phyloP scores from a whole-genome alignment of 2,113 vertebrate genomes.

The Clinocottus analis region DNA sequence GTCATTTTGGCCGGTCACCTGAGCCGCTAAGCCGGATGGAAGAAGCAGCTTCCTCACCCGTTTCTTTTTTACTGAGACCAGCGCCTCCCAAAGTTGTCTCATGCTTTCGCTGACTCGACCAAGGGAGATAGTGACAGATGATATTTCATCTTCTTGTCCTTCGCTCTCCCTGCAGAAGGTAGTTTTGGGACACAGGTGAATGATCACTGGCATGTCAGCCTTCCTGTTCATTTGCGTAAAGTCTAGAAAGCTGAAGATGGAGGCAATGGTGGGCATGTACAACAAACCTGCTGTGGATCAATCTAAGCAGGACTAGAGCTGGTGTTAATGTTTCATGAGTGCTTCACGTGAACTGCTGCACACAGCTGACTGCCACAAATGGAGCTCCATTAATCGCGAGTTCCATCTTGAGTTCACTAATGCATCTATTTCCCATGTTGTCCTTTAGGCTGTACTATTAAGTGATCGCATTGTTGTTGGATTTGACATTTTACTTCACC shows the following conservation, averaged over 20 bases:
- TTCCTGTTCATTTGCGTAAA: too few relatives aligned
- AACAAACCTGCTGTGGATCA: too few relatives aligned
- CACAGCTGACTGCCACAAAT: too few relatives aligned
- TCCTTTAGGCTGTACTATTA: conserved; percentile 2
- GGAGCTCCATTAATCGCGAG: not conserved
- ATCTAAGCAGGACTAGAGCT: too few relatives aligned
- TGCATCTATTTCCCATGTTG: not conserved
- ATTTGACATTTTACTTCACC: conserved; percentile 5
- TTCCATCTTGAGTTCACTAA: conserved; percentile 1
- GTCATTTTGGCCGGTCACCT: too few relatives aligned
- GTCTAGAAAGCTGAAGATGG: too few relatives aligned
- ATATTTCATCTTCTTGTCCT: not conserved
- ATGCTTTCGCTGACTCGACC: not conserved
- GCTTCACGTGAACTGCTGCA: too few relatives aligned
- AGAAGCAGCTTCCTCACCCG: not conserved
- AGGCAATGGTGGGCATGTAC: too few relatives aligned
- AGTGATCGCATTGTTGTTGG: not conserved
- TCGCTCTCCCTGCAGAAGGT: too few relatives aligned
- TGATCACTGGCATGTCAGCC: too few relatives aligned
- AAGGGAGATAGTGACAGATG: not conserved
- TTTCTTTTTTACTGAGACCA: not conserved
- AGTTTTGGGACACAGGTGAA: not conserved
- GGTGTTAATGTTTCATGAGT: too few relatives aligned
- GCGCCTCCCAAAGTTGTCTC: not conserved
- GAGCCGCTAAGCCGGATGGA: not conserved